Evolutionary conservation across 2,113 vertebrate species (phyloP).

Genomic region (Vireo altiloquus): DNA sequence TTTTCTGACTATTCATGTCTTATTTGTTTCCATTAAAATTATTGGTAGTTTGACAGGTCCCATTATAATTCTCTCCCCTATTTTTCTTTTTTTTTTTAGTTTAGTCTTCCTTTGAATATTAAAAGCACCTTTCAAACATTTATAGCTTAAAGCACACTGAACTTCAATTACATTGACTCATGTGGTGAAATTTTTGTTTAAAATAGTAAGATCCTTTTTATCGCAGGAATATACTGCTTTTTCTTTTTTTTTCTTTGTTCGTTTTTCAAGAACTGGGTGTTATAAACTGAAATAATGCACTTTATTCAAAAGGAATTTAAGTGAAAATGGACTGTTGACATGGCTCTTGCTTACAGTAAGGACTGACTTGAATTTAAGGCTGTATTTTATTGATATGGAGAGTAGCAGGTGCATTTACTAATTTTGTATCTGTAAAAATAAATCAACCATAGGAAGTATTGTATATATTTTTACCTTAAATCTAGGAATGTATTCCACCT

Average conservation of each 20-base stretch:
- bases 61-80: background rate
- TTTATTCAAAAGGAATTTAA: background rate
- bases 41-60: background rate
- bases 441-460: background rate
- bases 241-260: background rate
- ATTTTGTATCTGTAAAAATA: background rate
- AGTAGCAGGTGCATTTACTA: background rate
- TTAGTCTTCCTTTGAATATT: background rate
- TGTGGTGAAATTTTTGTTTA: background rate
- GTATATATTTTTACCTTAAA: background rate
- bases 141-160: background rate
- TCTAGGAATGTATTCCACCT: background rate
- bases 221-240: background rate
- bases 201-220: background rate
- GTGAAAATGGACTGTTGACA: background rate
- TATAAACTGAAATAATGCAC: background rate
- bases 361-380: background rate
- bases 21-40: background rate
- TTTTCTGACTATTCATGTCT: background rate
- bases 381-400: background rate
- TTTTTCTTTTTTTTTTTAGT: background rate
- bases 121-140: background rate
- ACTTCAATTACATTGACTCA: background rate
- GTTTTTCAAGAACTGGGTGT: background rate
- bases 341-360: background rate